Percentiles rank a stretch among this genome's conserved stretches.
phyloP scores from a whole-genome alignment of 2,113 vertebrate genomes.

The Prunella fulvescens region DNA sequence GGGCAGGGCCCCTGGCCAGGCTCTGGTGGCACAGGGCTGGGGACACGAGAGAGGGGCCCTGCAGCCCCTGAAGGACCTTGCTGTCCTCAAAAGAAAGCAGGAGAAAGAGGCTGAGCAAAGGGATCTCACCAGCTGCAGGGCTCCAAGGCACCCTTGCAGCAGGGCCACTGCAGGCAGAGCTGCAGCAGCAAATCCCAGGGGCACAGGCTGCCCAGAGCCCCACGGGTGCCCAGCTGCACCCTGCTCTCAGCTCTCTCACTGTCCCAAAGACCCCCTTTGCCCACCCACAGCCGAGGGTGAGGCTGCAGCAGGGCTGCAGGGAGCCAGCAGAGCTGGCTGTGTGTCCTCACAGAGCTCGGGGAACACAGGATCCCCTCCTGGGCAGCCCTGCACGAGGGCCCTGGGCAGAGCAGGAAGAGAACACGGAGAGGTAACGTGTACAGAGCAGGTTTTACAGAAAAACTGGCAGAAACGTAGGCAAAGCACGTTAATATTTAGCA shows the following conservation, averaged over 20 bases:
- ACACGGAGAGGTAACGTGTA: no score
- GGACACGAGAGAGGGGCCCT: background rate
- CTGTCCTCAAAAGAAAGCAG: background rate
- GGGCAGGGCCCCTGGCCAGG: background rate
- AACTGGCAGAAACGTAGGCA: background rate
- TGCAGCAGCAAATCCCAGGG: fast-evolving
- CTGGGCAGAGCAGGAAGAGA: background rate
- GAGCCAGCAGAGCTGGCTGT: background rate
- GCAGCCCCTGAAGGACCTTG: background rate
- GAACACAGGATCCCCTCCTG: background rate
- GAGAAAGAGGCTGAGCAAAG: background rate
- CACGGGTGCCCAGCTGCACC: fast-evolving
- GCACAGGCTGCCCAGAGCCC: background rate
- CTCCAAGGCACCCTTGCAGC: background rate
- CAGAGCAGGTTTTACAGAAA: background rate
- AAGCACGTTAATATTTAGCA: background rate
- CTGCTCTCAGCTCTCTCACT: background rate
- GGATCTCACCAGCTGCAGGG: no score
- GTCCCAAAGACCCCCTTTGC: background rate
- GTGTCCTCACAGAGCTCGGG: background rate
- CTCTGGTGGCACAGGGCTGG: fast-evolving
- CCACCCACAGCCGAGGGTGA: no score
- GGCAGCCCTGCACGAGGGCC: background rate
- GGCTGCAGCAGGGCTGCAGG: background rate
- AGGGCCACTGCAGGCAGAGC: background rate